Percentiles rank a stretch among this genome's conserved stretches.
These are phyloP conservation scores for Argyra leucocephala DNA, from an alignment of 2,888 invertebrate species.

Conservation along the genomic window DNA sequence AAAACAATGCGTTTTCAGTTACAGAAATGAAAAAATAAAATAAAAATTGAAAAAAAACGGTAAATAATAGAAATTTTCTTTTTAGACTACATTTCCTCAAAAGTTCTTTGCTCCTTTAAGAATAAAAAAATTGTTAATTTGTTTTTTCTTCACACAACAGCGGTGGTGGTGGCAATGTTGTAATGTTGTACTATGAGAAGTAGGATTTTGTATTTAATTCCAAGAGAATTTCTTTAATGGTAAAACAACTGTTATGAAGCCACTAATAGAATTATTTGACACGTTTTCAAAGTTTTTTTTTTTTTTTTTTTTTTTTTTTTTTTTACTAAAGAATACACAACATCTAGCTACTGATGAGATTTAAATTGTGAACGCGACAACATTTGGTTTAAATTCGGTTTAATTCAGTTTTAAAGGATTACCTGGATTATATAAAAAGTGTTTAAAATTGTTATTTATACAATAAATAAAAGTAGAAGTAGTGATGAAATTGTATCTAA, in stretches of 20 bases:
- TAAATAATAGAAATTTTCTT: neutral
- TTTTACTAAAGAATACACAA: too few relatives aligned
- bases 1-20: neutral
- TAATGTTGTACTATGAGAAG: too few relatives aligned
- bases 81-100: neutral
- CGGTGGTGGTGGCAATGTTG: too few relatives aligned
- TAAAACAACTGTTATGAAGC: constrained; percentile 12
- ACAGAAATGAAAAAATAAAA: too few relatives aligned
- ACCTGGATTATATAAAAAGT: constrained; percentile 5
- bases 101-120: neutral
- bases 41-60: neutral
- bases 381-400: neutral
- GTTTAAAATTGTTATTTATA: constrained; percentile 1
- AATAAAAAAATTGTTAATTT: too few relatives aligned
- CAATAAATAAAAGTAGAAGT: too few relatives aligned
- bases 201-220: too few relatives aligned
- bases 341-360: too few relatives aligned
- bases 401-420: constrained; percentile 12
- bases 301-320: too few relatives aligned
- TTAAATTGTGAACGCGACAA: neutral
- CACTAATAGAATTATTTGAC: constrained; percentile 18
- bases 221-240: neutral
- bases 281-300: constrained; percentile 10
- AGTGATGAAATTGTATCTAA: too few relatives aligned
- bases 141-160: too few relatives aligned